A percentile compares a stretch with the other conserved stretches of the same genome.
Conservation (phyloP, 2,888 invertebrate genomes). For the Noctuana brunneofusca region DNA sequence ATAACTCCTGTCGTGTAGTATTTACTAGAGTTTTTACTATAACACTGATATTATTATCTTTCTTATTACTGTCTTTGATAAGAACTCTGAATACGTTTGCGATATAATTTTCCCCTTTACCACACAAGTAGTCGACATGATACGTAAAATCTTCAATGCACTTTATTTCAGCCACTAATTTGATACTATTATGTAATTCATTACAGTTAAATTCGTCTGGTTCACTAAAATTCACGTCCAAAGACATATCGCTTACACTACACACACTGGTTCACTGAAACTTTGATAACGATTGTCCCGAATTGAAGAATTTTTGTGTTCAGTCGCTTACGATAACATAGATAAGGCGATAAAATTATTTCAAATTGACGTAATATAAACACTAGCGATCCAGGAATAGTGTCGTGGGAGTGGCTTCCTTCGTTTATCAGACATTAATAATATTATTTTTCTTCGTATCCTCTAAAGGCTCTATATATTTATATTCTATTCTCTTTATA, state of each 20-base stretch:
- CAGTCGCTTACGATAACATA: constrained; percentile 7
- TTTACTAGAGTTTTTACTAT: constrained; percentile 72
- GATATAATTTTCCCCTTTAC: constrained; percentile 63
- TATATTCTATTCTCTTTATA: too few relatives aligned
- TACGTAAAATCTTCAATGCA: constrained; percentile 62
- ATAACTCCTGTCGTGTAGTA: constrained; percentile 64
- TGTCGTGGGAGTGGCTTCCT: not conserved
- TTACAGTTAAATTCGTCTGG: constrained; percentile 69
- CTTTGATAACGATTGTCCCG: constrained; percentile 11
- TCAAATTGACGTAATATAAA: constrained; percentile 5
- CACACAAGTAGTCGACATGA: constrained; percentile 65
- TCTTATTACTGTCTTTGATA: constrained; percentile 53
- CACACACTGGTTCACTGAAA: constrained; percentile 8
- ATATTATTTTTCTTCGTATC: too few relatives aligned
- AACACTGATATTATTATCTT: constrained; percentile 50
- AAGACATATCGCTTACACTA: constrained; percentile 56
- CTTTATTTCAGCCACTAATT: constrained; percentile 55
- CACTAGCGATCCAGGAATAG: not conserved
- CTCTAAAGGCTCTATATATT: too few relatives aligned
- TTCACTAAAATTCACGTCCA: constrained; percentile 75
- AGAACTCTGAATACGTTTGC: constrained; percentile 69
- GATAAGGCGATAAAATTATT: constrained; percentile 15
- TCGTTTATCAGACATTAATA: too few relatives aligned
- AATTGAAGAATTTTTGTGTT: constrained; percentile 2
- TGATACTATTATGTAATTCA: constrained; percentile 63